A percentile compares a stretch with the other conserved stretches of the same genome.
phyloP scores from a whole-genome alignment of 2,797 vertebrate species.

The Chaetophractus vellerosus region DNA sequence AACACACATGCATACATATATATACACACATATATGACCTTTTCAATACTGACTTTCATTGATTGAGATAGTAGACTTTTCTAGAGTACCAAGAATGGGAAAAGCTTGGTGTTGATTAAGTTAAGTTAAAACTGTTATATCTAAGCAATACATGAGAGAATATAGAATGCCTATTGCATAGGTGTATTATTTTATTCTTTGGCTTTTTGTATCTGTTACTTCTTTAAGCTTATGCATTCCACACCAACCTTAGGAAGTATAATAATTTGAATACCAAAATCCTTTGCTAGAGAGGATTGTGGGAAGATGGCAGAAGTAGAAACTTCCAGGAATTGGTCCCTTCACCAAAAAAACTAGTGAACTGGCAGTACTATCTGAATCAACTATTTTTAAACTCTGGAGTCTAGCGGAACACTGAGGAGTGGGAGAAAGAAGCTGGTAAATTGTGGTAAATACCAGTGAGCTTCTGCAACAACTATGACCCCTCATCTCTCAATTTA shows the following conservation, averaged over 20 bases:
- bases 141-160: slow-evolving; percentile 13
- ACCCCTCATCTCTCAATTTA: no score
- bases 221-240: not conserved
- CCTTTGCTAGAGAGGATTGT: not conserved
- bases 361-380: no score
- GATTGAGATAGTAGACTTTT: slow-evolving; percentile 42
- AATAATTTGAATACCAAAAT: slow-evolving; percentile 7
- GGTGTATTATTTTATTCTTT: slow-evolving; percentile 19
- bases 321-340: no score
- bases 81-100: not conserved
- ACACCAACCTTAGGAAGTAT: not conserved
- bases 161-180: not conserved
- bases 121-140: slow-evolving; percentile 47
- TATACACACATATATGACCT: not conserved
- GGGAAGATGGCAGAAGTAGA: no score
- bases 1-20: not conserved
- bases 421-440: no score
- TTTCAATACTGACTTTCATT: not conserved
- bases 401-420: no score
- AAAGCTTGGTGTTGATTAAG: slow-evolving; percentile 55
- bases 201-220: slow-evolving; percentile 1
- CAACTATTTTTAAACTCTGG: no score
- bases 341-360: no score
- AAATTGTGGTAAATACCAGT: no score
- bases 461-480: no score